phyloP scores from a whole-genome alignment of 2,113 vertebrate genomes.

The Phalacrocorax carbo region DNA sequence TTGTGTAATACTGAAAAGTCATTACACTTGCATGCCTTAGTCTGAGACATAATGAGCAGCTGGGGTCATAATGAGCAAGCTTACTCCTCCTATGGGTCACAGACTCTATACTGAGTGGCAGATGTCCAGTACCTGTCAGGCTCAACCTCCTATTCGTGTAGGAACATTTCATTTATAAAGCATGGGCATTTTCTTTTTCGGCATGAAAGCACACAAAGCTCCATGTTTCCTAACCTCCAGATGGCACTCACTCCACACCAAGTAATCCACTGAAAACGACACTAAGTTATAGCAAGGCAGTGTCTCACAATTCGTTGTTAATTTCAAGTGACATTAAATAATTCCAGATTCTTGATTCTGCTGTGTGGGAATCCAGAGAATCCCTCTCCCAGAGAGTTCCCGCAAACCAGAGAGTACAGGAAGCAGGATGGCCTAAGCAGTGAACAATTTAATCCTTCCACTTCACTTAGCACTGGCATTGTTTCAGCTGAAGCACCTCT shows the following conservation, averaged over 20 bases:
- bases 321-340: not conserved
- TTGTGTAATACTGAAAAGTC: not conserved
- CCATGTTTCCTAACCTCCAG: slow-evolving; percentile 8
- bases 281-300: not conserved
- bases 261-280: not conserved
- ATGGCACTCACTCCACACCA: slow-evolving; percentile 35
- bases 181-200: not conserved
- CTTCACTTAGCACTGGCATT: not conserved
- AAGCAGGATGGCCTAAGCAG: not conserved
- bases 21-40: not conserved
- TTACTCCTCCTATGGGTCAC: not conserved
- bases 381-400: not conserved
- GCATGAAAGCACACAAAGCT: not conserved
- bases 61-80: no score
- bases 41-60: not conserved
- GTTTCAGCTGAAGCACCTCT: not conserved
- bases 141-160: not conserved
- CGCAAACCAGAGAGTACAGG: not conserved
- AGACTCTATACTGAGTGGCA: not conserved
- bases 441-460: not conserved
- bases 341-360: not conserved
- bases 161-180: not conserved
- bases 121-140: not conserved
- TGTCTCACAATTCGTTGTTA: not conserved
- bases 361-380: not conserved